phyloP scores from a whole-genome alignment of 1,140 invertebrate species.

The Brachionus sp. region DNA sequence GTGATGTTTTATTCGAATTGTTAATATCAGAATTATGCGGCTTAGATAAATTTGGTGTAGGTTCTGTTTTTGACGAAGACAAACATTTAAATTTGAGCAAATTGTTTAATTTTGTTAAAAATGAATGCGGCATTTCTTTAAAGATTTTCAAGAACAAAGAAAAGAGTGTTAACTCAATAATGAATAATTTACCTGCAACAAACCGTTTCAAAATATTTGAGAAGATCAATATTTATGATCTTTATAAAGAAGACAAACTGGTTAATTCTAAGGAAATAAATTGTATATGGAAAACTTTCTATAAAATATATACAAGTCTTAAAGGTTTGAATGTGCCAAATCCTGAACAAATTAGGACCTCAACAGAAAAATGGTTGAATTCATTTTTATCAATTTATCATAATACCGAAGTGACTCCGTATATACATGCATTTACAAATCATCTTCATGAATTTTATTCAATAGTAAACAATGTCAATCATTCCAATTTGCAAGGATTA shows the following conservation, averaged over 20 bases:
- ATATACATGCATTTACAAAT: conserved; percentile 29
- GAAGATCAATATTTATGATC: neutral
- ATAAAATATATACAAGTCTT: neutral
- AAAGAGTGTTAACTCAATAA: neutral
- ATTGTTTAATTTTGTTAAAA: neutral
- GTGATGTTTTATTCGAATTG: neutral
- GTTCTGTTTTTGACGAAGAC: neutral
- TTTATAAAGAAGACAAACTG: neutral
- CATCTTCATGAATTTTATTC: conserved; percentile 37
- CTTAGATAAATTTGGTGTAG: neutral
- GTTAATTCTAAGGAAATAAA: neutral
- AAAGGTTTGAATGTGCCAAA: neutral
- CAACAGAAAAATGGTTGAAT: neutral
- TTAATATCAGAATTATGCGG: neutral
- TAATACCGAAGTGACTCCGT: conserved; percentile 9
- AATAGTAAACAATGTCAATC: neutral
- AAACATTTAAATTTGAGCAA: neutral
- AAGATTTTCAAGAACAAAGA: neutral
- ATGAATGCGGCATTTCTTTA: neutral
- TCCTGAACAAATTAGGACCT: neutral
- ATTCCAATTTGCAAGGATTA: neutral
- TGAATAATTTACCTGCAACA: neutral
- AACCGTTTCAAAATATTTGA: neutral
- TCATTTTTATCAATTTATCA: conserved; percentile 1
- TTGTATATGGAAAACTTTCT: neutral